A percentile compares a stretch with the other conserved stretches of the same genome.
Evolutionary conservation across 2,113 vertebrate species (phyloP).

Genomic region (Gopherus evgoodei): DNA sequence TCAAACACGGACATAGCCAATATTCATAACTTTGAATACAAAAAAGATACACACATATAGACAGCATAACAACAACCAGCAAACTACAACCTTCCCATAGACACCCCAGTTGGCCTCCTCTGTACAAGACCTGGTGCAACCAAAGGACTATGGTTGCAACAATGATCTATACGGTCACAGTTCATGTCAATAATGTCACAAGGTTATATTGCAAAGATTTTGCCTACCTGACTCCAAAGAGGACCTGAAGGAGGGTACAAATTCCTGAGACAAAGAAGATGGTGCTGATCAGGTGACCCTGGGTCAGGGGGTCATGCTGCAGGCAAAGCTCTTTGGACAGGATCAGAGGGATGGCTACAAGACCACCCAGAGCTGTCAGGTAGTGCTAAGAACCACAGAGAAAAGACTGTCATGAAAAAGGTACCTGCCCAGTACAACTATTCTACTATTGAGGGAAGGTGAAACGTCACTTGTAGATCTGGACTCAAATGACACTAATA

Average conservation of each 20-base stretch:
- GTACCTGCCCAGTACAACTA: neutral
- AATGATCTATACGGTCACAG: too few relatives aligned
- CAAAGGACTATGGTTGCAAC: too few relatives aligned
- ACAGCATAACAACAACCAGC: too few relatives aligned
- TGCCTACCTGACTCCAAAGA: constrained; percentile 92
- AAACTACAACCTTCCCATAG: too few relatives aligned
- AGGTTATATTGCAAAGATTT: constrained; percentile 8
- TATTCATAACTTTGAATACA: too few relatives aligned
- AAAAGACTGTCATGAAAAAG: neutral
- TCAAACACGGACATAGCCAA: too few relatives aligned
- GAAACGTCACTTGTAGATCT: neutral
- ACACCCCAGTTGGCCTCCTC: too few relatives aligned
- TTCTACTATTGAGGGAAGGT: neutral
- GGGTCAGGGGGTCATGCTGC: constrained; percentile 91
- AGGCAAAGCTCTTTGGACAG: constrained; percentile 92
- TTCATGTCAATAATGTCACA: too few relatives aligned
- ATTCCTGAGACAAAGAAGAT: constrained; percentile 96
- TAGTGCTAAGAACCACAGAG: constrained; percentile 86
- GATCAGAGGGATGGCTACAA: constrained; percentile 92
- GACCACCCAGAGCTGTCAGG: constrained; percentile 92
- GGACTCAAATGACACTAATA: rapidly evolving
- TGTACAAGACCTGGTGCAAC: too few relatives aligned
- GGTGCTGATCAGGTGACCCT: constrained; percentile 96
- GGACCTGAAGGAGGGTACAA: constrained; percentile 94
- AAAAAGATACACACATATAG: too few relatives aligned